phyloP scores from a whole-genome alignment of 1,140 invertebrate species.

The Helicoverpa zea region DNA sequence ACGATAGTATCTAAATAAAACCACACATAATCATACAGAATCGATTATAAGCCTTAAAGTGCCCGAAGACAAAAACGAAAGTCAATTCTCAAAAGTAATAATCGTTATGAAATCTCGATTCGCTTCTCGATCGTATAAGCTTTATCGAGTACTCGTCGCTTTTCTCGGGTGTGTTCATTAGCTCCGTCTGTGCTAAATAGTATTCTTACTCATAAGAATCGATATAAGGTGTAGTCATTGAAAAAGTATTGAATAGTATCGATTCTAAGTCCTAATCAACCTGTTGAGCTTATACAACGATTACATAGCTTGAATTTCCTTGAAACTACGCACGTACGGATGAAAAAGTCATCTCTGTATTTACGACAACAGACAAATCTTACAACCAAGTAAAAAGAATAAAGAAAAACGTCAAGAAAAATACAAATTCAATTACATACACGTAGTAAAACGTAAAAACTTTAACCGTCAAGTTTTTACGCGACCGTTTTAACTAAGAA shows the following conservation, averaged over 20 bases:
- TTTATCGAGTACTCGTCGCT: slow-evolving; percentile 12
- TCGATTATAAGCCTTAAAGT: slow-evolving; percentile 43
- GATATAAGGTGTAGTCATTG: background rate
- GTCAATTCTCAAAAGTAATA: slow-evolving; percentile 46
- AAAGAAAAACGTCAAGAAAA: background rate
- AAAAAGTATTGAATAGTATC: background rate
- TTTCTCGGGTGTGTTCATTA: slow-evolving; percentile 12
- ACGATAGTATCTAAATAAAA: slow-evolving; percentile 41
- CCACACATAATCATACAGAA: slow-evolving; percentile 44
- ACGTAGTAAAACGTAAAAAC: slow-evolving; percentile 9
- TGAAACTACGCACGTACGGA: background rate
- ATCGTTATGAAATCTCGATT: slow-evolving; percentile 44
- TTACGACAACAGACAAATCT: background rate
- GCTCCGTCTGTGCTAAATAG: slow-evolving; percentile 15
- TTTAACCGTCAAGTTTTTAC: slow-evolving; percentile 9
- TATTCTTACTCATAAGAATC: background rate
- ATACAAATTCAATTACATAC: slow-evolving; percentile 2
- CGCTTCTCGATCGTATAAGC: slow-evolving; percentile 6
- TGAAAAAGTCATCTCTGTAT: background rate
- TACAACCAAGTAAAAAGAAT: background rate
- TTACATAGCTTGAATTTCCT: no score
- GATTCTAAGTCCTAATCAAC: background rate
- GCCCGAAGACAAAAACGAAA: slow-evolving; percentile 44
- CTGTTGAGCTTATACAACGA: background rate
- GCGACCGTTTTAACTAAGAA: slow-evolving; percentile 7